Percentiles rank a stretch among this genome's conserved stretches.
Conservation (phyloP, 2,113 vertebrate genomes). For the Strix aluco region DNA sequence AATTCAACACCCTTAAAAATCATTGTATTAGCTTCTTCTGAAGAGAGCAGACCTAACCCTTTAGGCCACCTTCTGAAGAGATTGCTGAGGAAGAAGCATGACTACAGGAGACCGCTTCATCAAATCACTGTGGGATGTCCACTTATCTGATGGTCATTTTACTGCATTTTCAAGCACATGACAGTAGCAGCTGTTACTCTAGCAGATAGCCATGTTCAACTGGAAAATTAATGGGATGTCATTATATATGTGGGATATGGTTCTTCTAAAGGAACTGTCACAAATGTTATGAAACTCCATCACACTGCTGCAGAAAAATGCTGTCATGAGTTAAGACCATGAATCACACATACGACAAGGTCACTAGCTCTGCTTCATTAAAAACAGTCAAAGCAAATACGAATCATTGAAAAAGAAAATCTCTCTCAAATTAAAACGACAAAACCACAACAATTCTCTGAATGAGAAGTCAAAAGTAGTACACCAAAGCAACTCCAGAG, state of each 20-base stretch:
- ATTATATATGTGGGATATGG: background rate
- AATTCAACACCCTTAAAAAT: background rate
- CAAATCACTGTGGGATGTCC: background rate
- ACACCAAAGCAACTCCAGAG: background rate
- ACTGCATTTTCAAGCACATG: background rate
- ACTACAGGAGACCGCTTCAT: background rate
- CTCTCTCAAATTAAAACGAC: background rate
- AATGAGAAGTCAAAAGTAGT: background rate
- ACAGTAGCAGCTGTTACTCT: background rate
- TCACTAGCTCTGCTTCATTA: background rate
- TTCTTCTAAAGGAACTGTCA: background rate
- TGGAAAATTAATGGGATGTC: background rate
- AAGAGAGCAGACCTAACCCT: background rate
- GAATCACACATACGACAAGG: background rate
- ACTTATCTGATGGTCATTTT: background rate
- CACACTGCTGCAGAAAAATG: fast-evolving
- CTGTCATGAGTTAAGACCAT: background rate
- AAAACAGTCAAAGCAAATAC: background rate
- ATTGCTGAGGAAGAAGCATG: background rate
- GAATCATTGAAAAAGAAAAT: background rate
- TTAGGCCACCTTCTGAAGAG: background rate
- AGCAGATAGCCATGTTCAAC: background rate
- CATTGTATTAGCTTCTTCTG: background rate
- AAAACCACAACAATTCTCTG: background rate
- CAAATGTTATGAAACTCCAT: background rate